phyloP scores from a whole-genome alignment of 2,113 vertebrate species.

The Catharus minimus region DNA sequence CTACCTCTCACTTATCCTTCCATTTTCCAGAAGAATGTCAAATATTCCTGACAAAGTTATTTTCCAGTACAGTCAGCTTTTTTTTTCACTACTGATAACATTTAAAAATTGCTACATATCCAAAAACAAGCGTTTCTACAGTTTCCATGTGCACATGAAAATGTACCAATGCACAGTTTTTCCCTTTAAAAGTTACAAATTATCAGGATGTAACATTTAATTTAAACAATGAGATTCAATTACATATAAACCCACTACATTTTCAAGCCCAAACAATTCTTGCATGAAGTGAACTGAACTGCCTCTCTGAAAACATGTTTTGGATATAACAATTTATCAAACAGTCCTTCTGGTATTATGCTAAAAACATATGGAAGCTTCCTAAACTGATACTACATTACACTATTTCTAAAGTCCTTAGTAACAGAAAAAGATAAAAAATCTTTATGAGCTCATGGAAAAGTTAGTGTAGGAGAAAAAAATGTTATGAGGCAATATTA shows the following conservation, averaged over 20 bases:
- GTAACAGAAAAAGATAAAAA: not conserved
- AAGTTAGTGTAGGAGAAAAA: not conserved
- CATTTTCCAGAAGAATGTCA: not conserved
- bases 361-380: not conserved
- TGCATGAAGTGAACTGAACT: not conserved
- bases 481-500: not conserved
- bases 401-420: not conserved
- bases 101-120: not conserved
- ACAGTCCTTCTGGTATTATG: not conserved
- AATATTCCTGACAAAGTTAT: not conserved
- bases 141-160: not conserved
- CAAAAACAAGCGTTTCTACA: not conserved
- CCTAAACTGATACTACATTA: not conserved
- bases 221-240: not conserved
- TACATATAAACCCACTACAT: not conserved
- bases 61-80: not conserved
- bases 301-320: not conserved
- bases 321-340: not conserved
- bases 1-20: not conserved
- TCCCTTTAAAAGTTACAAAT: not conserved
- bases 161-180: not conserved
- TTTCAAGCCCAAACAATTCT: not conserved
- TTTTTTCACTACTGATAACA: not conserved
- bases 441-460: not conserved
- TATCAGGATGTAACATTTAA: not conserved